phyloP scores from a whole-genome alignment of 1,140 invertebrate species.

The Holotrichia oblita region DNA sequence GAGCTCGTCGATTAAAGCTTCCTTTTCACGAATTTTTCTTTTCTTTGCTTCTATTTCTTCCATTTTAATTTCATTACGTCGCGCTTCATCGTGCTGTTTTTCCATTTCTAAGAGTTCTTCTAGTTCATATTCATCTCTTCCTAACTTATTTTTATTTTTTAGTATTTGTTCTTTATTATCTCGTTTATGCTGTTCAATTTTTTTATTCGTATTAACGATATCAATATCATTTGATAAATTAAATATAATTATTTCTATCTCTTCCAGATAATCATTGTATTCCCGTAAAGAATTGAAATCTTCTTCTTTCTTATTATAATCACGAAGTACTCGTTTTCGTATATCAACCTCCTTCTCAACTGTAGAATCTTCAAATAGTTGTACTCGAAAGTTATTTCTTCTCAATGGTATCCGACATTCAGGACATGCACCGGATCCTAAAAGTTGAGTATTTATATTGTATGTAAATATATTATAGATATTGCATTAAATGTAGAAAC shows the following conservation, averaged over 20 bases:
- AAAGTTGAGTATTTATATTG: constrained; percentile 50
- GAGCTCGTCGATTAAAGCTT: constrained; percentile 91
- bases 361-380: constrained; percentile 94
- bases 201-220: constrained; percentile 87
- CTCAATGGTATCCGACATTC: constrained; percentile 89
- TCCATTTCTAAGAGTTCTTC: constrained; percentile 90
- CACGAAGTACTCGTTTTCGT: constrained; percentile 85
- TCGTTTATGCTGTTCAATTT: constrained; percentile 93
- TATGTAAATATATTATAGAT: background rate
- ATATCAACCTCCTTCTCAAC: constrained; percentile 99
- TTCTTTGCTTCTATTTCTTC: constrained; percentile 82
- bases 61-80: constrained; percentile 67
- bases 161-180: constrained; percentile 92
- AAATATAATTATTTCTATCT: constrained; percentile 90
- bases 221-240: constrained; percentile 94
- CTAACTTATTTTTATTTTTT: constrained; percentile 83
- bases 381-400: constrained; percentile 90
- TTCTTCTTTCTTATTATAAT: constrained; percentile 92
- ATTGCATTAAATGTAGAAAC: constrained; percentile 60
- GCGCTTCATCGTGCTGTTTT: constrained; percentile 74
- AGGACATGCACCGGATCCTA: constrained; percentile 91
- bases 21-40: constrained; percentile 85
- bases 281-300: constrained; percentile 84
- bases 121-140: constrained; percentile 80
- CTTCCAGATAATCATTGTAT: constrained; percentile 94